Conservation (phyloP, 2,888 invertebrate species). For the Bedellia somnulentella region DNA sequence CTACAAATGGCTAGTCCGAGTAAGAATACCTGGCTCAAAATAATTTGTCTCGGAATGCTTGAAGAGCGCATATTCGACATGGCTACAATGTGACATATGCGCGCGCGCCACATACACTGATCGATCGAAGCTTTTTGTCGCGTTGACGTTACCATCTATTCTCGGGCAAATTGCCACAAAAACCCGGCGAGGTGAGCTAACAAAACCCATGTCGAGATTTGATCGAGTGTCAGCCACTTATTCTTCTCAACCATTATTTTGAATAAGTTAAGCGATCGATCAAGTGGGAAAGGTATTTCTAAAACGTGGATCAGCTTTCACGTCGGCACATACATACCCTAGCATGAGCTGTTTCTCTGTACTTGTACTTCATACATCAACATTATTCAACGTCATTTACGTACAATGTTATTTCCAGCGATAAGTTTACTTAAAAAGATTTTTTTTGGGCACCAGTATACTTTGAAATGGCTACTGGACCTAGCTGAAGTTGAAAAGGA, state of each 20-base stretch:
- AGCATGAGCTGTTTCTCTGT: no score
- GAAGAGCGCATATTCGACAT: neutral
- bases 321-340: conserved; percentile 9
- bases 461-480: no score
- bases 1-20: no score
- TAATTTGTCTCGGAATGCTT: conserved; percentile 1
- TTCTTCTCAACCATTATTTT: conserved; percentile 33
- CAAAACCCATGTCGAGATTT: conserved; percentile 34
- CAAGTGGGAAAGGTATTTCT: conserved; percentile 21
- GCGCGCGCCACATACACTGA: conserved; percentile 33
- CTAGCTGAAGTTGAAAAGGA: no score
- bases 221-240: conserved; percentile 29
- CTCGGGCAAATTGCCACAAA: conserved; percentile 46
- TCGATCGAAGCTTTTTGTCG: conserved; percentile 56
- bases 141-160: conserved; percentile 54
- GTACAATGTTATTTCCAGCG: no score
- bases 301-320: conserved; percentile 21
- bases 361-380: conserved; percentile 19
- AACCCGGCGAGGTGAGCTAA: conserved; percentile 15
- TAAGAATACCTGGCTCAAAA: neutral
- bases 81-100: conserved; percentile 20
- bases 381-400: conserved; percentile 28
- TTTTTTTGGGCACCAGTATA: no score
- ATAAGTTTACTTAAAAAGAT: no score
- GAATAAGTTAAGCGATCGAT: conserved; percentile 47